Percentiles rank a stretch among this genome's conserved stretches.
Evolutionary conservation across 2,113 vertebrate species (phyloP).

Genomic region (Gambusia affinis): DNA sequence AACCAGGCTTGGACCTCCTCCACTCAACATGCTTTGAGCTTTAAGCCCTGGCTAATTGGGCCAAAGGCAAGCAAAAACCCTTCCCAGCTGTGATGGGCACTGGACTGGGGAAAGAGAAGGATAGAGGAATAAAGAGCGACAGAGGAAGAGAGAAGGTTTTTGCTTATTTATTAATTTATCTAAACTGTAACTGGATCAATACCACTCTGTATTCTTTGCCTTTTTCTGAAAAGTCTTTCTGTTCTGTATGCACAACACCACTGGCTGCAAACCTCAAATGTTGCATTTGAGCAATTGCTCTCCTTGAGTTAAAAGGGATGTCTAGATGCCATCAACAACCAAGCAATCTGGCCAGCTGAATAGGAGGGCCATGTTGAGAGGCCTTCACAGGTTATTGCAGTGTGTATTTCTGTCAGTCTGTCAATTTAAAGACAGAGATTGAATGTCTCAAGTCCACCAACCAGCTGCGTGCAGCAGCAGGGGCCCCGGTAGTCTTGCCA

Average conservation of each 20-base stretch:
- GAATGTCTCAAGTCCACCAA: slow-evolving; percentile 59
- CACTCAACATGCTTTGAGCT: slow-evolving; percentile 68
- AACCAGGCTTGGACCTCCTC: slow-evolving; percentile 67
- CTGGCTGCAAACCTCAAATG: slow-evolving; percentile 59
- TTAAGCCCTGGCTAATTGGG: slow-evolving; percentile 79
- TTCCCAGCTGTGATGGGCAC: slow-evolving; percentile 70
- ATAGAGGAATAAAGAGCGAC: slow-evolving; percentile 36
- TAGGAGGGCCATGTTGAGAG: slow-evolving; percentile 49
- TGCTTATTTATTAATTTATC: slow-evolving; percentile 50
- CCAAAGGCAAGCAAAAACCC: slow-evolving; percentile 71
- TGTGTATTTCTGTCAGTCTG: slow-evolving; percentile 56
- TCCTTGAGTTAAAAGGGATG: slow-evolving; percentile 60
- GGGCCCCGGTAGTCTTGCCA: slow-evolving; percentile 57
- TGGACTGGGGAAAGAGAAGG: slow-evolving; percentile 62
- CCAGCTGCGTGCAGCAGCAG: slow-evolving; percentile 67
- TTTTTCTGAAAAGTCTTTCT: slow-evolving; percentile 27
- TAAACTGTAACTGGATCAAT: slow-evolving; percentile 59
- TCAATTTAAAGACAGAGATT: slow-evolving; percentile 73
- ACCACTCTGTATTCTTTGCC: slow-evolving; percentile 49
- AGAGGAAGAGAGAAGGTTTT: slow-evolving; percentile 24
- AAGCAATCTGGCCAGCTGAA: slow-evolving; percentile 66
- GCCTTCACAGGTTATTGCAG: slow-evolving; percentile 56
- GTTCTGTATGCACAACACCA: slow-evolving; percentile 49
- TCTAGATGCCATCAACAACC: slow-evolving; percentile 62
- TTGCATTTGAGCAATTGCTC: slow-evolving; percentile 46